These are phyloP conservation scores for Caenorhabditis zanzibari DNA, from an alignment of 2,888 invertebrate species.

Conservation along the genomic window DNA sequence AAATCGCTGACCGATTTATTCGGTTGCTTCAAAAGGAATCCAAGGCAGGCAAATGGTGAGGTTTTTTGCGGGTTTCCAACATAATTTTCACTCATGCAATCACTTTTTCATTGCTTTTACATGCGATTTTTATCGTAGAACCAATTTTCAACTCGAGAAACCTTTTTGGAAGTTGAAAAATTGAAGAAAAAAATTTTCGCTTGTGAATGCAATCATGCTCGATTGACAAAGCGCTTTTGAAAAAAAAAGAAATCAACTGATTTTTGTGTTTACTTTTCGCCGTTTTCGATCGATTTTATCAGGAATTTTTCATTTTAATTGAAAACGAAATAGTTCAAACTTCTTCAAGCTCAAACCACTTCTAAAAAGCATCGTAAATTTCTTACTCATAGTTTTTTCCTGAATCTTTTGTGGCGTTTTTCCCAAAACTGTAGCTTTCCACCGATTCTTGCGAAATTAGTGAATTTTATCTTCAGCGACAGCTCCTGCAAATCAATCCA, in stretches of 20 bases:
- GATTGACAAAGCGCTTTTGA: constrained; percentile 1
- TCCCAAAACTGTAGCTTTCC: too few species aligned
- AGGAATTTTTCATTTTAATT: neutral
- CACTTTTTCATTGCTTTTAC: too few species aligned
- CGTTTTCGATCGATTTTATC: constrained; percentile 17
- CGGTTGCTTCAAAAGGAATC: constrained; percentile 38
- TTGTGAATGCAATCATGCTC: constrained; percentile 29
- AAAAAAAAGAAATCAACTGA: constrained; percentile 17
- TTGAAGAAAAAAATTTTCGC: too few species aligned
- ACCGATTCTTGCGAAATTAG: too few species aligned
- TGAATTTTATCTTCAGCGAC: constrained; percentile 25
- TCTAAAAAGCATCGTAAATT: too few species aligned
- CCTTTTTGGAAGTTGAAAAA: too few species aligned
- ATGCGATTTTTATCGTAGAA: too few species aligned
- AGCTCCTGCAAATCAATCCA: constrained; percentile 6
- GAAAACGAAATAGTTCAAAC: too few species aligned
- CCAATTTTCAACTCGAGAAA: too few species aligned
- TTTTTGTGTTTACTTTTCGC: constrained; percentile 5
- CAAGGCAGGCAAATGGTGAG: constrained; percentile 7
- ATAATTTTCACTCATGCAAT: too few species aligned
- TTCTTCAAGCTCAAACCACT: neutral
- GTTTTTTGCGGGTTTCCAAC: neutral
- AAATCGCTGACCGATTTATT: constrained; percentile 39
- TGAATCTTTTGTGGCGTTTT: too few species aligned
- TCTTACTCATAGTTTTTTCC: too few species aligned